Percentiles rank a stretch among this genome's conserved stretches.
Conservation (phyloP, 2,888 invertebrate genomes). For the Hirtodrosophila cameraria region DNA sequence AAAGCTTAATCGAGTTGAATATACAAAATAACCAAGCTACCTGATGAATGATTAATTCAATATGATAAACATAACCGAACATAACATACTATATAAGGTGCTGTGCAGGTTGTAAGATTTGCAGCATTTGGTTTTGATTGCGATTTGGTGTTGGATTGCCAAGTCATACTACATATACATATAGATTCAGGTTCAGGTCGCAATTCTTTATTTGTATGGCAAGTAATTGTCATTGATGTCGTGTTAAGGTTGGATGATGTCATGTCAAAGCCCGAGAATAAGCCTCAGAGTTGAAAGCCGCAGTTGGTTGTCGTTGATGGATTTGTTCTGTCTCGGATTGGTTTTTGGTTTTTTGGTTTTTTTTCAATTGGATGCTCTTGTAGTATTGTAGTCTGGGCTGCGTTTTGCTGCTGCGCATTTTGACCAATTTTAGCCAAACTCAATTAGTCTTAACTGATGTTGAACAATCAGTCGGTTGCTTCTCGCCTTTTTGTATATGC, state of each 20-base stretch:
- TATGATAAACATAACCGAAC: neutral
- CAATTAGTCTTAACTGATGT: slow-evolving; percentile 74
- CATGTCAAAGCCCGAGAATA: slow-evolving; percentile 50
- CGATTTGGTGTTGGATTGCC: slow-evolving; percentile 34
- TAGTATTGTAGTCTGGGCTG: slow-evolving; percentile 23
- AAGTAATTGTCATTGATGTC: slow-evolving; percentile 61
- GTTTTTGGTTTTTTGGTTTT: no score
- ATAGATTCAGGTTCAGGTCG: slow-evolving; percentile 67
- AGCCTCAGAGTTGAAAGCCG: slow-evolving; percentile 13
- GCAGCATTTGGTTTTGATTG: slow-evolving; percentile 17
- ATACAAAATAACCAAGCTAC: no score
- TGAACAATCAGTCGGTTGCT: slow-evolving; percentile 27
- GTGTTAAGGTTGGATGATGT: slow-evolving; percentile 56
- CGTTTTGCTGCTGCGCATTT: slow-evolving; percentile 67
- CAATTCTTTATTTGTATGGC: slow-evolving; percentile 67
- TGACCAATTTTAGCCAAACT: slow-evolving; percentile 74
- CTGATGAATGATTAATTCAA: neutral
- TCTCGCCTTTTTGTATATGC: slow-evolving; percentile 14
- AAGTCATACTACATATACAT: slow-evolving; percentile 55
- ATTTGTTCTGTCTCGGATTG: slow-evolving; percentile 60
- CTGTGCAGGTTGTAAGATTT: neutral
- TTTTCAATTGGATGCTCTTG: slow-evolving; percentile 59
- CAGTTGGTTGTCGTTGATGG: slow-evolving; percentile 64
- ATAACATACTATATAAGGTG: neutral
- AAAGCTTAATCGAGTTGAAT: no score